Evolutionary conservation across 2,888 invertebrate species (phyloP).

Genomic region (Dynastes tityus): DNA sequence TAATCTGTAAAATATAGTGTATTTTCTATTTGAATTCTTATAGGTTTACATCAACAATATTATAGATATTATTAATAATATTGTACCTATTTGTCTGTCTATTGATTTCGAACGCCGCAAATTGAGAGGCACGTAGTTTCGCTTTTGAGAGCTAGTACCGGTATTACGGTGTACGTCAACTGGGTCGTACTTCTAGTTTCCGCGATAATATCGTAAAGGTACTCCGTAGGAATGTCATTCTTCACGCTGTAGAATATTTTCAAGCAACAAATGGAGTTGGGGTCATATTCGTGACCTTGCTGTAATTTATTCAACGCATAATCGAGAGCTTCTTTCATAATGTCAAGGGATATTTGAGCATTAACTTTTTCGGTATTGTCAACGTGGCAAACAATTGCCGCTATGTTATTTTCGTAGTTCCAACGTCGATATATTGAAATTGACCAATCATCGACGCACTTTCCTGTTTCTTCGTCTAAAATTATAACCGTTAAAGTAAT

Average conservation of each 20-base stretch:
- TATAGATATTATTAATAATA: not conserved
- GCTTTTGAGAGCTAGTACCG: slow-evolving; percentile 86
- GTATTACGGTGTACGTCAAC: slow-evolving; percentile 83
- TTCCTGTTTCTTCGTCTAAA: slow-evolving; percentile 92
- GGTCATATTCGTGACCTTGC: slow-evolving; percentile 72
- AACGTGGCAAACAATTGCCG: slow-evolving; percentile 88
- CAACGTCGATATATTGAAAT: slow-evolving; percentile 88
- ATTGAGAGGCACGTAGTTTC: slow-evolving; percentile 88
- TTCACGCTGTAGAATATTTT: slow-evolving; percentile 85
- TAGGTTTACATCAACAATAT: slow-evolving; percentile 20
- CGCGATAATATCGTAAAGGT: slow-evolving; percentile 69
- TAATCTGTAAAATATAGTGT: slow-evolving; percentile 32
- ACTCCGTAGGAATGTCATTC: slow-evolving; percentile 71
- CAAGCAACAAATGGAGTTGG: slow-evolving; percentile 79
- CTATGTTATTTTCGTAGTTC: slow-evolving; percentile 92
- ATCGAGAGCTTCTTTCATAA: slow-evolving; percentile 74
- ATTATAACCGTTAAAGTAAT: slow-evolving; percentile 52
- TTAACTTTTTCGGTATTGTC: slow-evolving; percentile 69
- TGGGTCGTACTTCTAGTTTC: slow-evolving; percentile 73
- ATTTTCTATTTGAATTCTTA: slow-evolving; percentile 31
- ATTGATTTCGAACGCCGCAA: slow-evolving; percentile 85
- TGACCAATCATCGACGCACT: slow-evolving; percentile 83
- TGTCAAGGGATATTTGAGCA: slow-evolving; percentile 70
- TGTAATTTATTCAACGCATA: slow-evolving; percentile 72
- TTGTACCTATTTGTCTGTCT: slow-evolving; percentile 49